Base-by-base conservation (phyloP, 2,888 invertebrate species). In the Microchrysa polita region DNA sequence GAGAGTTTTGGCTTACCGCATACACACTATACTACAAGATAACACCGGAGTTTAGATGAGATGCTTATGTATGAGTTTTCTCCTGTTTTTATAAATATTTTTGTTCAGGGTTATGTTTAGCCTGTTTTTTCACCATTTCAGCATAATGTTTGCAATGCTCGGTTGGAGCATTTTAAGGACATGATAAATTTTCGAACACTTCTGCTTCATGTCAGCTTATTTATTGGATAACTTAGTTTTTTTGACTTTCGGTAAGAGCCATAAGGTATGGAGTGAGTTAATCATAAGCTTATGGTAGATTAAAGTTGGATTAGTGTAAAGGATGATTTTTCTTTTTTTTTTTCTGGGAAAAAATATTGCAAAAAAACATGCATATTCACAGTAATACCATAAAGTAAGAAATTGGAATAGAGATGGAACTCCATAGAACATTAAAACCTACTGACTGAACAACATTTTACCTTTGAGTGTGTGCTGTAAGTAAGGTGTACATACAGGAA, bases 111-210 rank as follows among this genome's bases (percentile, higher is more conserved):
- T 34, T 34, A 7, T 34, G 27, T 34, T 34, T 7, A 5, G 27
- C 27, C n/a, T n/a, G 16, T 48, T 48, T 48, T 42, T 48, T 48
- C 48, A 48, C 48, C 48, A 4, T n/a, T 48, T 48, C 48, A n/a
- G 48, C 14, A n/a, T 10, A 4, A 4, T 48, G 48, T 48, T 10
- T 48, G 48, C 42, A 42, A n/a, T n/a, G 48, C 48, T 12, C 16
- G 12, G 10, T 48, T 48, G 5, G 4, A n/a, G 10, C 48, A 48
- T 48, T 48, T n/a, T 4, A n/a, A 48, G 5, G 23, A 27, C 27
- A 23, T 9, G 60, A 60, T 20, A 14, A 60, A 60, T 60, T 22
- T 27, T 60, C 16, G 34, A 27, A 27, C 34, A 60, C 60, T 60
- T 60, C 14, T 60, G 20, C 23, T 60, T 10, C 9, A 60, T 27